Conservation (phyloP, 2,113 vertebrate species). For the Prinia subflava region DNA sequence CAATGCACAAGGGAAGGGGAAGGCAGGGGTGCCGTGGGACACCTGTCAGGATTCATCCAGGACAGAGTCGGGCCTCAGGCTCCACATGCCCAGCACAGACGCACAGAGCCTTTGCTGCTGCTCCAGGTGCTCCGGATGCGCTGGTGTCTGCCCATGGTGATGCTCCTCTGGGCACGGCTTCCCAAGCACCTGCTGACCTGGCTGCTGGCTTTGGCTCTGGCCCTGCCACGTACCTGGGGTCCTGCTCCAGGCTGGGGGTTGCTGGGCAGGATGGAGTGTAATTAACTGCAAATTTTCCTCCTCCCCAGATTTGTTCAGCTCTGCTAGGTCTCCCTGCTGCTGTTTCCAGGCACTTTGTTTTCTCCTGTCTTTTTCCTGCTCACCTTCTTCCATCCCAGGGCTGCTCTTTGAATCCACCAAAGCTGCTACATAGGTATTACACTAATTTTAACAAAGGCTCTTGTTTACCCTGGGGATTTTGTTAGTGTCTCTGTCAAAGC, state of each 20-base stretch:
- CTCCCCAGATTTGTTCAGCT: not conserved
- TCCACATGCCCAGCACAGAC: not conserved
- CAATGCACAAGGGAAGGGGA: not conserved
- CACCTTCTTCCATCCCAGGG: not conserved
- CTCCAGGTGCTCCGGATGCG: not conserved
- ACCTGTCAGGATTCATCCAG: not conserved
- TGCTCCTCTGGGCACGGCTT: not conserved
- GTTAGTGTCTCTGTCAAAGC: slow-evolving; percentile 29
- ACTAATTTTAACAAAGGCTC: slow-evolving; percentile 17
- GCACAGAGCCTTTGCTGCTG: not conserved
- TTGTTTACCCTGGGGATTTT: slow-evolving; percentile 17
- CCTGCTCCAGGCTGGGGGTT: not conserved
- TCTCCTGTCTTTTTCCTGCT: not conserved
- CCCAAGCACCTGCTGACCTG: not conserved
- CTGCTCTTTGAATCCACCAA: not conserved
- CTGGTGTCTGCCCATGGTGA: not conserved
- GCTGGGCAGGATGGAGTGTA: not conserved
- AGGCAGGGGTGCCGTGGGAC: not conserved
- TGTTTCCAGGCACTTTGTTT: not conserved
- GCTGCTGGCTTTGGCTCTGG: not conserved
- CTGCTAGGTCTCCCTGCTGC: not conserved
- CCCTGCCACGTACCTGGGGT: not conserved
- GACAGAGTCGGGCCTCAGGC: not conserved
- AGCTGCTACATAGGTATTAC: slow-evolving; percentile 3
- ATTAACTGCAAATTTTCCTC: not conserved